A percentile compares a stretch with the other conserved stretches of the same genome.
Evolutionary conservation across 2,888 invertebrate species (phyloP).

Genomic region (Lumbricus terrestris): DNA sequence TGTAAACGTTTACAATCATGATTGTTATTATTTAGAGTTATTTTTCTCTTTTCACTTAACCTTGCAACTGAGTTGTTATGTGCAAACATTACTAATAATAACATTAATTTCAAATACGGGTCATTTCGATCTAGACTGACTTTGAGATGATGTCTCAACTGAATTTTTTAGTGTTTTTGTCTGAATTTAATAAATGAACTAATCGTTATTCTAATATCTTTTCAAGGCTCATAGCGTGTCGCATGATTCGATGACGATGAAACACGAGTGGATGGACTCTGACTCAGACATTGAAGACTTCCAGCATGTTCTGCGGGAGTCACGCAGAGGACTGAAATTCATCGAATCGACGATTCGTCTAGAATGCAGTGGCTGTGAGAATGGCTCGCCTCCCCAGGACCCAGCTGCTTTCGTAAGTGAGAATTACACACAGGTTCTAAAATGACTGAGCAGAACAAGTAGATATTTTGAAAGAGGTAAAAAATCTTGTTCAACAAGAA

Average conservation of each 20-base stretch:
- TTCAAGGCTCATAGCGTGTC: background rate
- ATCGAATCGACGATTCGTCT: constrained; percentile 61
- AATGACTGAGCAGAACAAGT: too few relatives aligned
- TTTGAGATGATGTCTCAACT: background rate
- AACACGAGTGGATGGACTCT: constrained; percentile 17
- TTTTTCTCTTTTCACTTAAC: background rate
- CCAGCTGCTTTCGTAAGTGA: background rate
- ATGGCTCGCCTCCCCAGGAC: background rate
- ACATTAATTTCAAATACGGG: background rate
- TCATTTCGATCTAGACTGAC: background rate
- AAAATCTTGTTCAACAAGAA: too few relatives aligned
- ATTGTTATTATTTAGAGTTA: background rate
- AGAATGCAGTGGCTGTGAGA: background rate
- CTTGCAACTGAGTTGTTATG: background rate
- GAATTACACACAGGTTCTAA: too few relatives aligned
- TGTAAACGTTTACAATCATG: too few relatives aligned
- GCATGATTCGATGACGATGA: background rate
- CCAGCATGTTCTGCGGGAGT: constrained; percentile 68
- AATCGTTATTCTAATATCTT: background rate
- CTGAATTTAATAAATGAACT: background rate
- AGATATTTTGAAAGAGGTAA: too few relatives aligned
- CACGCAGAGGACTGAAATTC: constrained; percentile 67
- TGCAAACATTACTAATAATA: background rate
- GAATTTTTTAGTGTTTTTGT: background rate
- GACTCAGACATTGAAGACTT: constrained; percentile 70